These are phyloP conservation scores for Setipinna tenuifilis DNA, from an alignment of 2,797 vertebrate species.

Conservation along the genomic window DNA sequence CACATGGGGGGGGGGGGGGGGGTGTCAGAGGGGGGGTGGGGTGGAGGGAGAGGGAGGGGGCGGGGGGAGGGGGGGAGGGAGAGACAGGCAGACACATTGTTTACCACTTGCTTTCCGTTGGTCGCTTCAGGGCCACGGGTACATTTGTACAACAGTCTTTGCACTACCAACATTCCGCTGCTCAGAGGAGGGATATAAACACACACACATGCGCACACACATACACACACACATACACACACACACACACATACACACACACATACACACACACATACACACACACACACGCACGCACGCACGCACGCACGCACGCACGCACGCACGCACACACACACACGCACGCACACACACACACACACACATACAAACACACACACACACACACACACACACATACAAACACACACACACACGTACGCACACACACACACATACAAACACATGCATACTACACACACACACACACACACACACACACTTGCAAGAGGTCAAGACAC, in stretches of 20 bases:
- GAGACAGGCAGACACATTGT: conserved; percentile 30
- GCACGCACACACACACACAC: background rate
- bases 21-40: background rate
- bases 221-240: background rate
- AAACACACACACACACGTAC: background rate
- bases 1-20: too few relatives aligned
- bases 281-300: background rate
- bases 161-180: conserved; percentile 47
- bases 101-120: conserved; percentile 40
- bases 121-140: conserved; percentile 37
- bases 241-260: background rate
- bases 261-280: background rate
- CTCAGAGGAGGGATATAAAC: conserved; percentile 13
- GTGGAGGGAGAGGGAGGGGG: background rate
- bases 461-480: background rate
- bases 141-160: conserved; percentile 47
- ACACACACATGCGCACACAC: background rate
- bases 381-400: background rate
- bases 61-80: background rate
- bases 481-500: background rate
- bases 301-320: background rate
- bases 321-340: background rate
- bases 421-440: background rate
- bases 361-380: background rate
- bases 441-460: background rate